Evolutionary conservation across 2,888 invertebrate species (phyloP), one percentile per base, ranked within the genome.

Genomic region (Drosophila nigricruria): DNA sequence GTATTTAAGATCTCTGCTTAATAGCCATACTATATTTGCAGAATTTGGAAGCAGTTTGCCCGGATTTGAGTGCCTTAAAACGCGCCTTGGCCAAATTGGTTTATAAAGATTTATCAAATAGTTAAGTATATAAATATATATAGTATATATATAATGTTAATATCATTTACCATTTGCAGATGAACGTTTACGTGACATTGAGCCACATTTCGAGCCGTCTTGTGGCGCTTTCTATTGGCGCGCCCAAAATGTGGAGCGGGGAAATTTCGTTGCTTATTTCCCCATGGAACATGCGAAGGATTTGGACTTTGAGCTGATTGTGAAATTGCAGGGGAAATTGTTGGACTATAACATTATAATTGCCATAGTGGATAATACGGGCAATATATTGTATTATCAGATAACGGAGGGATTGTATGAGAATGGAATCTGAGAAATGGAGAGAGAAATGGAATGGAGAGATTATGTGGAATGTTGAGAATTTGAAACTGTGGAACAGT

Each of bases 41-140:
- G 58, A 91, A 93, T 57, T 93, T 94, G 78, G 90, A 92, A 61
- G 90, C 91, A 49, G 70, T 94, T 27, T 94, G 94, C 1, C 93
- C 94, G 53, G 89, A 94, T 76, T 57, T 73, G 1, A 52, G 8
- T n/a, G 92, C 91, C 70, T 82, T 91, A 23, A 93, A 93, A 77
- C 93, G 94, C 18, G 92, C 93, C 2, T 89, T 94, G 71, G 93
- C 94, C 1, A 92, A 93, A 57, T 93, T 94, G 77, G 93, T 94
- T 3, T 94, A 94, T 79, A 91, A 94, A 50, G 94, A 95, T 82
- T 86, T 95, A 45, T 93, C 93, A 47, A 63, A 57, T 20, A 32
- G 58, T 60, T 50, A 25, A 16, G 12, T 36, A 38, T 25, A 27
- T 25, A n/a, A 18, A 14, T 8, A 36, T 27, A 27, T 53, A 38